Base-by-base conservation (phyloP, 2,888 invertebrate genomes). In the Cataglyphis altisquamis region DNA sequence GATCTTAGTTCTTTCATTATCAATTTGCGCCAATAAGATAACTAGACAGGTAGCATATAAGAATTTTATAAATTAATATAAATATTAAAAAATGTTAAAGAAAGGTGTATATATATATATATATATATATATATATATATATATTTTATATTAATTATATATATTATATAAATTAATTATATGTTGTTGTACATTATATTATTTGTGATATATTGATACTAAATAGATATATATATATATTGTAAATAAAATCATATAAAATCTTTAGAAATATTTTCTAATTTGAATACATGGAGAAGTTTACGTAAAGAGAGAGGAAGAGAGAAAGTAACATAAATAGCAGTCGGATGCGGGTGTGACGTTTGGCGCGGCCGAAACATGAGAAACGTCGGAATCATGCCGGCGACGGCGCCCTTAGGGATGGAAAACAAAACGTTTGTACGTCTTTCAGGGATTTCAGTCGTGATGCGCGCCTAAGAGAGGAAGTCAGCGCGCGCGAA, bases 381-480 rank as follows among this genome's bases (percentile, higher is more conserved):
- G 12, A 78, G 72, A 48, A 36, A 70, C 78, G 45, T 21, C 25
- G 41, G n/a, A 39, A 67, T 68, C 29, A 32, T 32, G 55, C 15
- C 52, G 66, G 39, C 36, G 75, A 64, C 66, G 68, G 39, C 36
- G 18, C 72, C 78, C 78, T 72, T 36, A 48, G 60, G 60, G 78
- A 80, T 36, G 60, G 78, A 80, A 72, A 80, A 80, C 78, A 72
- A 62, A 80, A 72, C 70, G 72, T 80, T 80, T 72, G 72, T 72
- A 68, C 60, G 72, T 72, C 72, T 72, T 72, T 21, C 45, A 48
- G 45, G 78, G 72, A 45, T 72, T 70, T 45, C 18, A 60, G 18
- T 12, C n/a, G 67, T 12, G 60, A 60, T n/a, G 60, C 36, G 72
- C 70, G 72, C 60, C 45, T 68, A 68, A 80, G 70, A 80, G 70